Percentiles rank a stretch among this genome's conserved stretches.
Conservation (phyloP, 1,140 invertebrate genomes). For the Pantala flavescens region DNA sequence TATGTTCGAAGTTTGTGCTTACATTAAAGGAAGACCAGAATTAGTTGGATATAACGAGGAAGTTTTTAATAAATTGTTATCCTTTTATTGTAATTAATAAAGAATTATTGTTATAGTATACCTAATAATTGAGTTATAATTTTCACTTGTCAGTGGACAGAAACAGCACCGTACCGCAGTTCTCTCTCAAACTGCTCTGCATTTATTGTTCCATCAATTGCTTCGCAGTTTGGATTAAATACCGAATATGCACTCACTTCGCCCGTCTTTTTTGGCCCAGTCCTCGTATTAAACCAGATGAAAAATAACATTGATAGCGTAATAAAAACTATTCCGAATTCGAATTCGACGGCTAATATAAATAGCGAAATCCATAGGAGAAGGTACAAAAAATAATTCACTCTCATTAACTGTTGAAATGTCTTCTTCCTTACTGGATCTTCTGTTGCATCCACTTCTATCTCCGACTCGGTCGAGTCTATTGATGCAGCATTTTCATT, state of each 20-base stretch:
- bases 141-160: constrained; percentile 11
- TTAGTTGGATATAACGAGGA: constrained; percentile 63
- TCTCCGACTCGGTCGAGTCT: neutral
- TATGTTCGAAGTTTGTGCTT: constrained; percentile 55
- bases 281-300: constrained; percentile 76
- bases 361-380: constrained; percentile 55
- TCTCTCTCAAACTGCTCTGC: constrained; percentile 91
- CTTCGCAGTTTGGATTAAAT: constrained; percentile 88
- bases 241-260: constrained; percentile 95
- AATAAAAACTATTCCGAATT: constrained; percentile 88
- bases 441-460: neutral
- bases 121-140: neutral
- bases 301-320: constrained; percentile 64
- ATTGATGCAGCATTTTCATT: neutral
- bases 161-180: constrained; percentile 50
- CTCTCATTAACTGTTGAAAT: neutral
- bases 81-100: constrained; percentile 58
- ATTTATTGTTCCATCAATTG: constrained; percentile 85
- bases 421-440: neutral
- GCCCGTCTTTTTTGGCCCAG: constrained; percentile 50
- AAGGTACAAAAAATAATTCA: neutral
- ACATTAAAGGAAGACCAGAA: constrained; percentile 48
- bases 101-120: constrained; percentile 21
- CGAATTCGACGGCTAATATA: constrained; percentile 57
- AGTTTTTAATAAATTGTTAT: constrained; percentile 62